Conservation (phyloP, 2,113 vertebrate genomes). For the Morone chrysops region DNA sequence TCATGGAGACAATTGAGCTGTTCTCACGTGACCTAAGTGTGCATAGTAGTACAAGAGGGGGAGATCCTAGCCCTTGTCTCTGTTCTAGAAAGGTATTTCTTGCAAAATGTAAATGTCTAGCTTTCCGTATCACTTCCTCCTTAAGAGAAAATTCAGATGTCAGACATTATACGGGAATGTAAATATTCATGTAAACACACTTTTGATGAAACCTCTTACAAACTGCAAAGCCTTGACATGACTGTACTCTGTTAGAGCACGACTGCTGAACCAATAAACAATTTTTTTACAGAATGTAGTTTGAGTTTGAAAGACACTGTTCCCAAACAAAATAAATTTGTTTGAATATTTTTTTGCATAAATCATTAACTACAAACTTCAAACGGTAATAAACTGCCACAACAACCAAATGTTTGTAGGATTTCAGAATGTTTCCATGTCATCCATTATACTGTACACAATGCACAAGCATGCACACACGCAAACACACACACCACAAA, state of each 20-base stretch:
- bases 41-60: neutral
- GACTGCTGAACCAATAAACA: slow-evolving; percentile 50
- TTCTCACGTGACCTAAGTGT: neutral
- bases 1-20: neutral
- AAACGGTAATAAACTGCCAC: slow-evolving; percentile 73
- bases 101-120: neutral
- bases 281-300: slow-evolving; percentile 35
- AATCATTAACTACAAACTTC: slow-evolving; percentile 77
- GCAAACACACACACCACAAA: slow-evolving; percentile 29
- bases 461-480: slow-evolving; percentile 22
- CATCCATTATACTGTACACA: slow-evolving; percentile 68
- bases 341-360: slow-evolving; percentile 75
- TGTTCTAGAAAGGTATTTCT: neutral
- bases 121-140: slow-evolving; percentile 53
- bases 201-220: slow-evolving; percentile 49
- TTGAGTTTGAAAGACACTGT: slow-evolving; percentile 64
- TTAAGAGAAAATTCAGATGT: slow-evolving; percentile 59
- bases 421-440: slow-evolving; percentile 74
- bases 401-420: slow-evolving; percentile 73
- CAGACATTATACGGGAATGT: slow-evolving; percentile 68
- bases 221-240: slow-evolving; percentile 24
- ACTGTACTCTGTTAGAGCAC: slow-evolving; percentile 7
- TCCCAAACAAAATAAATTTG: slow-evolving; percentile 75
- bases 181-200: slow-evolving; percentile 65
- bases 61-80: neutral